Base-by-base conservation (phyloP, 2,888 invertebrate species). In the Steromphala cineraria region DNA sequence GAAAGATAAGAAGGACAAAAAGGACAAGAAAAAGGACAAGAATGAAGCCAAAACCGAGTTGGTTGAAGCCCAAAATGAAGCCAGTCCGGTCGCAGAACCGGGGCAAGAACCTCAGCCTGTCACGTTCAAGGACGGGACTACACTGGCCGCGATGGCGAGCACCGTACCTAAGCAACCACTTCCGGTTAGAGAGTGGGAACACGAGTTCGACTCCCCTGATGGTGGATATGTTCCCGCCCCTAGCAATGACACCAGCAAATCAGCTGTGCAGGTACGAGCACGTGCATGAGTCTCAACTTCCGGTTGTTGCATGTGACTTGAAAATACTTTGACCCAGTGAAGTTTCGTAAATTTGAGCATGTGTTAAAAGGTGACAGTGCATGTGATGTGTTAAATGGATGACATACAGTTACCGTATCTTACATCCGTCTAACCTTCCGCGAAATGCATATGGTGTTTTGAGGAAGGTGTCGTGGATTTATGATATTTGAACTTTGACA, bases 1-100 rank as follows among this genome's bases (percentile, higher is more conserved):
- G 52, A 81, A 74, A 46, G 76, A 80, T 53, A 81, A 78, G 75
- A 31, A 36, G 53, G 67, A 78, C n/a, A 74, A 46, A 28, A 74
- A 53, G 31, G 78, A 79, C 2, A 75, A 75, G 52, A 75, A 75
- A 24, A 52, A 75, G 24, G 24, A 40, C n/a, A 67, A 67, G 36
- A 52, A 21, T 24, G 52, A 75, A 15, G 75, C 19, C n/a, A 67
- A 67, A 28, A 36, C 24, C 3, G 19, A 24, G 24, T 28, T 24
- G 36, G 36, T 31, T 24, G 67, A n/a, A 21, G 53, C 53, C 17
- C 46, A 52, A 46, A 53, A 75, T 2, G 52, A 75, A 21, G 75
- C 75, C 24, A 52, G 8, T 36, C 24, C 46, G 24, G 52, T 52
- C 7, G 52, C 8, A 8, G 52, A n/a, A 19, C 40, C 75, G 3